Base-by-base conservation (phyloP, 2,113 vertebrate genomes). In the Rhinopomastus cyanomelas region DNA sequence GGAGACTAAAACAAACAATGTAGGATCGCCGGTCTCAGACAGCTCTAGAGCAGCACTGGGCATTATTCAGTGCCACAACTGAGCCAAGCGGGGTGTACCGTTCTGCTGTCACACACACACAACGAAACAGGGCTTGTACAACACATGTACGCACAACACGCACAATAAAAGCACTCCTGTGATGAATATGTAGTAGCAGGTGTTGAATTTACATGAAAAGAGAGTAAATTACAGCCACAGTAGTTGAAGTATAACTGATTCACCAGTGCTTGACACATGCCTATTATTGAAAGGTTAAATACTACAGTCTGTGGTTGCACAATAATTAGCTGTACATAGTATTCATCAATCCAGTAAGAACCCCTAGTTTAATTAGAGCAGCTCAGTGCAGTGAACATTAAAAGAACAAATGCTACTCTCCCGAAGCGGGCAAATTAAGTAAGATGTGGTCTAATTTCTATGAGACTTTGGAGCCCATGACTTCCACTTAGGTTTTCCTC, bases 71-170 rank as follows among this genome's bases (percentile, higher is more conserved):
- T 29, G n/a, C 23, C 42, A 51, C 4, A 20, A 21, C 26, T 0
- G 0, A 61, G 57, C 13, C 29, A 36, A 37, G 57, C 0, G 4
- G 23, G 34, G 37, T 1, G 36, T 16, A 29, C 49, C 3, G 3
- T 23, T 62, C 34, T 32, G 21, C 14, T 5, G 11, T 37, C 67
- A 71, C 64, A 61, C 44, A 37, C 11, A 34, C 46, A 9, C 57
- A 52, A 4, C 29, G 62, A 39, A 81, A 67, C 44, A 19, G 74
- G 62, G 49, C 25, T 90, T 0, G 1, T 37, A 68, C 39, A 74
- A 90, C 37, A 76, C 48, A 19, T 2, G 0, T 3, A 30, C 21
- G 27, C 21, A 53, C 67, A 86, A 37, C 23, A 60, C 1, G 5
- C 56, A 78, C 1, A 0, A 34, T 11, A 72, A 81, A 86, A 90